Evolutionary conservation across 2,113 vertebrate genomes (phyloP).

Genomic region (Murina feae): DNA sequence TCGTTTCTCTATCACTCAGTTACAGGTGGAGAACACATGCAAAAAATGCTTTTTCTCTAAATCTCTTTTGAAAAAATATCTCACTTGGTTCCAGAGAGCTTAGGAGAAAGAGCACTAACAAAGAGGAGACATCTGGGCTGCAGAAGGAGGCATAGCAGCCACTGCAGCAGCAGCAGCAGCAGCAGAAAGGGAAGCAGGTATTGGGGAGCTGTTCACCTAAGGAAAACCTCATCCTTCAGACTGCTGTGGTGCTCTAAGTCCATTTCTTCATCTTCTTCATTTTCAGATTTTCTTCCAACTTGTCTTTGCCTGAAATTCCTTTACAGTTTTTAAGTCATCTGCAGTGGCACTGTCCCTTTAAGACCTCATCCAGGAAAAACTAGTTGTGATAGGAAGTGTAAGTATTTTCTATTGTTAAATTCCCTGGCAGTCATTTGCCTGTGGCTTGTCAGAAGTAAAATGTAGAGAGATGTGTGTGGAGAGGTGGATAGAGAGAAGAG

Average conservation of each 20-base stretch:
- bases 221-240: not conserved
- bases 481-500: not conserved
- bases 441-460: not conserved
- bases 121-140: not conserved
- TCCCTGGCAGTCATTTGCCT: not conserved
- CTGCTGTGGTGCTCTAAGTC: not conserved
- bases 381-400: not conserved
- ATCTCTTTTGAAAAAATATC: not conserved
- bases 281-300: not conserved
- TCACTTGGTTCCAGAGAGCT: not conserved
- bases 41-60: not conserved
- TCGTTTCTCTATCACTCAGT: not conserved
- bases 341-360: not conserved
- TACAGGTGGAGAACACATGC: not conserved
- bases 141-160: not conserved
- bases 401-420: not conserved
- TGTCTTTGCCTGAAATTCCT: not conserved
- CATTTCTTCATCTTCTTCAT: not conserved
- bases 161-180: too few species aligned
- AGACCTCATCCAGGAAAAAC: not conserved
- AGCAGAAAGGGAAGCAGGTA: rapidly evolving
- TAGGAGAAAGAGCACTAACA: not conserved
- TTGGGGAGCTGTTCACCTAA: not conserved
- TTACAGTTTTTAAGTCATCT: not conserved
- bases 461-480: not conserved